Base-by-base conservation (phyloP, 2,888 invertebrate genomes). In the Drosophila emarginata region DNA sequence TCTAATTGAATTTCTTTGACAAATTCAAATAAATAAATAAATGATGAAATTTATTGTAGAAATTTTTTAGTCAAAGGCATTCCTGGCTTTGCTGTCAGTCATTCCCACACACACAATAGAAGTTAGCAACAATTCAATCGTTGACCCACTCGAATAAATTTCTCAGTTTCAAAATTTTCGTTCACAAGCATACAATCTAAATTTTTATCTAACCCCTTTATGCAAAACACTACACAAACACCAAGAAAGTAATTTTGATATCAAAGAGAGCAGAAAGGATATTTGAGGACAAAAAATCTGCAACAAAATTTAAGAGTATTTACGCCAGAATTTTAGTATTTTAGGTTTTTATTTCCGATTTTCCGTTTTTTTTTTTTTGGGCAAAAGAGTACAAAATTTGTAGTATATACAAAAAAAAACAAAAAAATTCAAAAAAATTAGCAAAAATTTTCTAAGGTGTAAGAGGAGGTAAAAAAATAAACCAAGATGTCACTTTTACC, bases 1-100 rank as follows among this genome's bases (percentile, higher is more conserved):
- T 78, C 67, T 71, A 80, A 85, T 85, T 87, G 83, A 82, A 82
- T 82, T 85, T 61, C 56, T 67, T 58, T 59, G 39, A 60, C 67
- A 72, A 67, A 65, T 59, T 51, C 61, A 76, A 73, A 77, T 65
- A 67, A 45, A 60, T 65, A 81, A 65, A 76, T 66, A 70, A 58
- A 76, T 69, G 71, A 61, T 12, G 61, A 50, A 61, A 72, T 67
- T 71, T 66, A 37, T 61, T 53, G 39, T 57, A 9, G 18, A 26
- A 6, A 14, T 45, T 18, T 18, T 4, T 28, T 7, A 32, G 21
- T 59, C 32, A 15, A 12, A 56, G 67, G 72, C 23, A 64, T 6
- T 40, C 84, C 6, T 23, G 58, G 50, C 6, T 40, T 36, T 11
- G 36, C 12, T 79, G 85, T 81, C 85, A 79, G 5, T 23, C n/a